A percentile compares a stretch with the other conserved stretches of the same genome.
These are phyloP conservation scores for Isichthys henryi DNA, from an alignment of 2,113 vertebrate species.

Conservation along the genomic window DNA sequence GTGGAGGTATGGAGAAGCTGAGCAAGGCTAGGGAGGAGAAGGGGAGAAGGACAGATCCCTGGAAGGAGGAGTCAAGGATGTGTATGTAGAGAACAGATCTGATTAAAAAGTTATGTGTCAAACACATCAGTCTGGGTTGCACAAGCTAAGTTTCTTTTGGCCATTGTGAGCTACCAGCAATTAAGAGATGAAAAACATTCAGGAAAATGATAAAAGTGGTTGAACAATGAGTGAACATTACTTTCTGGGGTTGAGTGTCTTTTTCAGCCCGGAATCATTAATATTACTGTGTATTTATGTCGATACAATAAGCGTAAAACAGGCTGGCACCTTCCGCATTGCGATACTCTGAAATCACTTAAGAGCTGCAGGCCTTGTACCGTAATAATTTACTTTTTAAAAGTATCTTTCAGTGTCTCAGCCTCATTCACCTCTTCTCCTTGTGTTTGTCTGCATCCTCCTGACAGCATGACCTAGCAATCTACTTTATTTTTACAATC, in stretches of 20 bases:
- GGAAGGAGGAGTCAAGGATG: constrained; percentile 6
- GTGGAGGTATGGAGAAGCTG: background rate
- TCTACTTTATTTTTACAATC: background rate
- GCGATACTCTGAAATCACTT: background rate
- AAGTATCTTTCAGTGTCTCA: background rate
- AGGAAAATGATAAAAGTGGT: background rate
- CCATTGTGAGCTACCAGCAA: background rate
- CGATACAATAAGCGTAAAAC: background rate
- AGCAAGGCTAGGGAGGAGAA: background rate
- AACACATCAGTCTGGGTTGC: background rate
- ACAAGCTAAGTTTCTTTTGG: background rate
- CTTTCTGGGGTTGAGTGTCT: background rate
- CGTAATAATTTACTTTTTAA: background rate
- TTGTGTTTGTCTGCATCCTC: background rate
- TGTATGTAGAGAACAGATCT: constrained; percentile 7
- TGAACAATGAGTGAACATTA: background rate
- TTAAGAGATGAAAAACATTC: background rate
- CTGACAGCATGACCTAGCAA: background rate
- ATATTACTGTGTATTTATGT: background rate
- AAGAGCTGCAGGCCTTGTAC: background rate
- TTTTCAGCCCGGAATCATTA: background rate
- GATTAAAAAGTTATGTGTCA: constrained; percentile 18
- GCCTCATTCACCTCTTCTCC: background rate
- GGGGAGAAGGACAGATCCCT: background rate
- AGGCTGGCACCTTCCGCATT: background rate